Conservation (phyloP, 2,888 invertebrate genomes). For the Tipula lateralis region DNA sequence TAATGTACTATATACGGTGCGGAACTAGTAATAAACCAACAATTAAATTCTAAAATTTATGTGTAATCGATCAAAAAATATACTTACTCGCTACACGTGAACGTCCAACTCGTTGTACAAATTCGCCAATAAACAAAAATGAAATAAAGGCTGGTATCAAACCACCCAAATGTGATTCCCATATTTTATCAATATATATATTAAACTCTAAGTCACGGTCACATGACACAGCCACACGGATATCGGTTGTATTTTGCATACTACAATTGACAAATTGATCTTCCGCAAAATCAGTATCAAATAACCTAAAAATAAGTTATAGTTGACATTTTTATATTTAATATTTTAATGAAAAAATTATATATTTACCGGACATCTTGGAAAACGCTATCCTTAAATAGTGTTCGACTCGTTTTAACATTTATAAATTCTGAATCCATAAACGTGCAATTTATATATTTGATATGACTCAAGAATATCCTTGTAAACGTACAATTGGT, state of each 20-base stretch:
- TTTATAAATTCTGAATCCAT: conserved; percentile 64
- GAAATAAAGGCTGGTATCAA: conserved; percentile 35
- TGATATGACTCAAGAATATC: conserved; percentile 65
- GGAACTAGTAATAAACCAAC: not conserved
- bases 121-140: conserved; percentile 35
- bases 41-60: not conserved
- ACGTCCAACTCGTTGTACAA: conserved; percentile 36
- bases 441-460: conserved; percentile 66
- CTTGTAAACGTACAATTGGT: conserved; percentile 61
- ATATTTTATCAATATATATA: conserved; percentile 35
- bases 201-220: conserved; percentile 45
- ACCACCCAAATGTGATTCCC: conserved; percentile 36
- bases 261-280: conserved; percentile 54
- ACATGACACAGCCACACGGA: conserved; percentile 47
- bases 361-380: conserved; percentile 59
- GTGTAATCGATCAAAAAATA: too few relatives aligned
- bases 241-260: conserved; percentile 53
- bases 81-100: conserved; percentile 37
- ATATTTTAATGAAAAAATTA: not conserved
- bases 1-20: too few relatives aligned
- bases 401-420: conserved; percentile 65
- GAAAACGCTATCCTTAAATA: conserved; percentile 59
- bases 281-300: conserved; percentile 56
- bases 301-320: conserved; percentile 47
- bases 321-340: not conserved